Evolutionary conservation across 2,888 invertebrate genomes (phyloP), one percentile per base, ranked within the genome.

Genomic region (Branchellion lobata): DNA sequence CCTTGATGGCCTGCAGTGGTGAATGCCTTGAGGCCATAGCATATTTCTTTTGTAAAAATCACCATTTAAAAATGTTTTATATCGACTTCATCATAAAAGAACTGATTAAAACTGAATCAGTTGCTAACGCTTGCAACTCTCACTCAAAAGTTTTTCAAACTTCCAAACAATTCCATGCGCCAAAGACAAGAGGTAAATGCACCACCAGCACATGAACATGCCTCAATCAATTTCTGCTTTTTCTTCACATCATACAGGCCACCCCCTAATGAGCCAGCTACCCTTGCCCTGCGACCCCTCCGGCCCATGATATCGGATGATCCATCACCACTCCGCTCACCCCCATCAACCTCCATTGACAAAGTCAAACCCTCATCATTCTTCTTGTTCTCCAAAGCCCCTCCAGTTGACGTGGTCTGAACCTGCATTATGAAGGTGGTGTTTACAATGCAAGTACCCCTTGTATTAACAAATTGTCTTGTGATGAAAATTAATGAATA

Each of bases 151-250:
- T n/a, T n/a, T n/a, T n/a, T n/a, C n/a, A n/a, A n/a, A n/a, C n/a
- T n/a, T n/a, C n/a, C n/a, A n/a, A n/a, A n/a, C n/a, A n/a, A n/a
- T n/a, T n/a, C n/a, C n/a, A n/a, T n/a, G n/a, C n/a, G n/a, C n/a
- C n/a, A n/a, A n/a, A n/a, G n/a, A n/a, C n/a, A n/a, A n/a, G n/a
- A n/a, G n/a, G n/a, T n/a, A n/a, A n/a, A n/a, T n/a, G n/a, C n/a
- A n/a, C n/a, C n/a, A n/a, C n/a, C n/a, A n/a, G n/a, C n/a, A 73
- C n/a, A 40, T 14, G 24, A 29, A 1, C 34, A 0, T 33, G 65
- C 77, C 77, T 77, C 77, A 3, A 61, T 29, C 65, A 77, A 33
- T 29, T 40, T 61, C 40, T 36, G 65, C 34, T 53, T 57, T n/a
- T 53, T 77, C 61, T 77, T 77, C 14, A 18, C 77, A 65, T 61